A percentile compares a stretch with the other conserved stretches of the same genome.
These are phyloP conservation scores for Coranthus polyacanthus DNA, from an alignment of 2,797 vertebrate genomes.

Conservation along the genomic window DNA sequence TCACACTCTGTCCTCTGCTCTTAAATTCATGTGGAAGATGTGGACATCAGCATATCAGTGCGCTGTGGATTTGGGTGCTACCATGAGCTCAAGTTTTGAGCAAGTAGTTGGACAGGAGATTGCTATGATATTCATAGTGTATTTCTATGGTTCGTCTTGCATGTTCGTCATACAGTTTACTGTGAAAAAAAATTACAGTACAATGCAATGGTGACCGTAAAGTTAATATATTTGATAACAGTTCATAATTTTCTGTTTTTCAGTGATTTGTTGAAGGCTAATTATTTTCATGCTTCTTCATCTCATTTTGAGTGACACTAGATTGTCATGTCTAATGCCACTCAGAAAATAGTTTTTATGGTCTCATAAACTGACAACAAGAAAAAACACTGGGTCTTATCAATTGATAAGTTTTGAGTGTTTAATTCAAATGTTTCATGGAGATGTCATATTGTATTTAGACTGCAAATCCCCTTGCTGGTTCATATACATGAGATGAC, in stretches of 20 bases:
- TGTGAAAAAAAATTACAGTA: slow-evolving; percentile 36
- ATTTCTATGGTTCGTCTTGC: slow-evolving; percentile 55
- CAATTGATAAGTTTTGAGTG: background rate
- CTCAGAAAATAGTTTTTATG: background rate
- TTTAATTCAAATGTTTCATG: slow-evolving; percentile 4
- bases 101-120: slow-evolving; percentile 54
- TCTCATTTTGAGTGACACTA: background rate
- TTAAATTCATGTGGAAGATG: slow-evolving; percentile 20
- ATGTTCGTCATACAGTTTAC: slow-evolving; percentile 48
- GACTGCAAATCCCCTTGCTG: slow-evolving; percentile 31
- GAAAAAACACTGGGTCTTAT: background rate
- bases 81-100: slow-evolving; percentile 68
- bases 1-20: slow-evolving; percentile 29
- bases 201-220: slow-evolving; percentile 16
- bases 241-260: slow-evolving; percentile 23
- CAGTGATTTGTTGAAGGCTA: background rate
- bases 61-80: slow-evolving; percentile 32
- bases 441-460: slow-evolving; percentile 28
- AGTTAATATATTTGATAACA: slow-evolving; percentile 53
- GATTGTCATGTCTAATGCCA: background rate
- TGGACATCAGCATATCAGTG: slow-evolving; percentile 37
- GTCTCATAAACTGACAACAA: background rate
- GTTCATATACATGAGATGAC: slow-evolving; percentile 33
- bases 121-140: slow-evolving; percentile 84
- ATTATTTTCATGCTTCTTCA: slow-evolving; percentile 9